Evolutionary conservation across 53 echinoderm and acorn worm genomes (phyloP).

Genomic region (Echinarachnius parma): DNA sequence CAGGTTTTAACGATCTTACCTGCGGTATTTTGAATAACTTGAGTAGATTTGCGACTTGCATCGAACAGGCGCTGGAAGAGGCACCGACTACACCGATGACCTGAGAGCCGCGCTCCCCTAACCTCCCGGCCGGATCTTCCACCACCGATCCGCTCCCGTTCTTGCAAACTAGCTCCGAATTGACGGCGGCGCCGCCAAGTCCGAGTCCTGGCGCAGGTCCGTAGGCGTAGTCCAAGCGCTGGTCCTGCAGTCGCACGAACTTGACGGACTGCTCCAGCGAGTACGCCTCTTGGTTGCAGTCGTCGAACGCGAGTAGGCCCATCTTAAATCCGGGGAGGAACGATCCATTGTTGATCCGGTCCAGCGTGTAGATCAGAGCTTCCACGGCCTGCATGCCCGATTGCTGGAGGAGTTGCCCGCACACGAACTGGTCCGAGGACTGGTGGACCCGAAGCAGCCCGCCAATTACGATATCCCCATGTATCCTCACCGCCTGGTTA

Average conservation of each 20-base stretch:
- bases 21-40: slow-evolving; percentile 96
- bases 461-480: slow-evolving; percentile 69
- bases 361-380: slow-evolving; percentile 74
- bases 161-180: slow-evolving; percentile 9
- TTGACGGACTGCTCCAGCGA: slow-evolving; percentile 78
- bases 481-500: slow-evolving; percentile 27
- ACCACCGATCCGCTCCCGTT: slow-evolving; percentile 12
- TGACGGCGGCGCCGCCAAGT: neutral
- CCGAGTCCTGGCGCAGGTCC: neutral
- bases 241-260: slow-evolving; percentile 45
- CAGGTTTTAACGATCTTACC: slow-evolving; percentile 59
- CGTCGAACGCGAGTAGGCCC: slow-evolving; percentile 82
- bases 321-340: slow-evolving; percentile 74
- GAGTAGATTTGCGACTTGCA: slow-evolving; percentile 85
- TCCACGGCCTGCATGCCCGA: slow-evolving; percentile 85
- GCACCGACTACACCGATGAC: slow-evolving; percentile 83
- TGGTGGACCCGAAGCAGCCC: slow-evolving; percentile 78
- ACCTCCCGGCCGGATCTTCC: neutral
- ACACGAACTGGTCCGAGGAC: slow-evolving; percentile 52
- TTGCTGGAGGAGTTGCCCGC: slow-evolving; percentile 66
- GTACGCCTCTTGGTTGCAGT: slow-evolving; percentile 77
- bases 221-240: slow-evolving; percentile 1
- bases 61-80: slow-evolving; percentile 71
- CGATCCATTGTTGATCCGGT: slow-evolving; percentile 69
- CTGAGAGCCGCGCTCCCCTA: neutral